Conservation (phyloP, 1,140 invertebrate genomes). For the Scaptomyza hsui region DNA sequence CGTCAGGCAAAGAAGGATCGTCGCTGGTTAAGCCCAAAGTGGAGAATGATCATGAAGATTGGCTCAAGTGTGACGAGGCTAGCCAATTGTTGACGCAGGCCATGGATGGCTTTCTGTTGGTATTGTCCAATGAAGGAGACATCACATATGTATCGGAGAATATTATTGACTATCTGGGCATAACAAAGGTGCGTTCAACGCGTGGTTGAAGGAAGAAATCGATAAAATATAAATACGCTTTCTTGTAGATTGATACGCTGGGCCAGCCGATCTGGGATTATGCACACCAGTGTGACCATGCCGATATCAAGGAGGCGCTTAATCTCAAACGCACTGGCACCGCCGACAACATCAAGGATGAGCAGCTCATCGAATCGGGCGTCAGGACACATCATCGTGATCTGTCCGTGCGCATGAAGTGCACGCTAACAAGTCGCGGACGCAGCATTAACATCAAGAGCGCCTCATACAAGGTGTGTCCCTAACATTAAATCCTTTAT, state of each 20-base stretch:
- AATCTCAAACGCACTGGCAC: conserved; percentile 67
- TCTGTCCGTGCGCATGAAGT: conserved; percentile 94
- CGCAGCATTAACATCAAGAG: conserved; percentile 96
- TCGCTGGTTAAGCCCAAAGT: conserved; percentile 62
- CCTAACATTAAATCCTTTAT: background rate
- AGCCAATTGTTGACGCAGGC: conserved; percentile 85
- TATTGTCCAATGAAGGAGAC: conserved; percentile 94
- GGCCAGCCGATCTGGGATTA: conserved; percentile 97
- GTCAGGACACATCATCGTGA: conserved; percentile 84
- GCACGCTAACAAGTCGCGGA: conserved; percentile 95
- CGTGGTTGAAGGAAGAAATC: no score
- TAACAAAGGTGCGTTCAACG: conserved; percentile 89
- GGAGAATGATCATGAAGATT: conserved; percentile 58
- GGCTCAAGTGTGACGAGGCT: conserved; percentile 60
- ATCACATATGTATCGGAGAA: conserved; percentile 96
- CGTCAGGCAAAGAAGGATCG: conserved; percentile 1
- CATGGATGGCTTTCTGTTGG: conserved; percentile 94
- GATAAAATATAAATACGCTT: background rate
- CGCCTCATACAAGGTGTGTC: conserved; percentile 94
- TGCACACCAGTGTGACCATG: conserved; percentile 97
- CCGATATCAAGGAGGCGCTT: conserved; percentile 93
- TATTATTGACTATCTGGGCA: conserved; percentile 93
- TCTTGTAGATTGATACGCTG: conserved; percentile 94
- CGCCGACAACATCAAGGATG: conserved; percentile 84
- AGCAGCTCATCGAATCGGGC: conserved; percentile 77